phyloP scores from a whole-genome alignment of 2,888 invertebrate genomes.

The Patella pellucida region DNA sequence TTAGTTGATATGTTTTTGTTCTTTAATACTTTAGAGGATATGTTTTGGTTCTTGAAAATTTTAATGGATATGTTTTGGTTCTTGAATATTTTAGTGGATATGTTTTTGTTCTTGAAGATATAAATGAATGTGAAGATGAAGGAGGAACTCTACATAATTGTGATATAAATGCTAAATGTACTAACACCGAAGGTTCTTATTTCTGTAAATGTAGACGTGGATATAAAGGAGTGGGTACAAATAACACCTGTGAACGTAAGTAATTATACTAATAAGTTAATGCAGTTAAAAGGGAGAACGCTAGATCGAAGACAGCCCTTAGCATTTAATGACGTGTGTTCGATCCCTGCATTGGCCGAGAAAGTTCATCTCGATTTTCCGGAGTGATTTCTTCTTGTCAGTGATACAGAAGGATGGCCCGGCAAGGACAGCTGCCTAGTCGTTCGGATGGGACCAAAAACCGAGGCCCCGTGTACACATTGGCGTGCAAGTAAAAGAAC shows the following conservation, averaged over 20 bases:
- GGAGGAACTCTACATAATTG: slow-evolving; percentile 4
- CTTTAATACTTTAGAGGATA: neutral
- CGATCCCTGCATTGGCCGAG: too few relatives aligned
- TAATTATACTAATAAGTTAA: neutral
- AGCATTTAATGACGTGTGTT: too few relatives aligned
- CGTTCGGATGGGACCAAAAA: too few relatives aligned
- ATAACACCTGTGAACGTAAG: slow-evolving; percentile 46
- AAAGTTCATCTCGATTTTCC: too few relatives aligned
- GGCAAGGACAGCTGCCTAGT: too few relatives aligned
- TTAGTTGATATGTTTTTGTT: neutral
- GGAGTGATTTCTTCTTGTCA: too few relatives aligned
- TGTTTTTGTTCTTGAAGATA: neutral
- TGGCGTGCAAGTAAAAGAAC: too few relatives aligned
- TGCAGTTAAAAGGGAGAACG: too few relatives aligned
- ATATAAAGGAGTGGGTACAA: slow-evolving; percentile 45
- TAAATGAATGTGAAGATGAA: neutral
- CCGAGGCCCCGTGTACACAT: too few relatives aligned
- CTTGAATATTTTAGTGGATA: neutral
- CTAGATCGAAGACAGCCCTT: too few relatives aligned
- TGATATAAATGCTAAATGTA: slow-evolving; percentile 86
- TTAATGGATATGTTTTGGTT: neutral
- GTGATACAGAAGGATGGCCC: too few relatives aligned
- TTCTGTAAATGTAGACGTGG: slow-evolving; percentile 85
- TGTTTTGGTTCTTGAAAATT: neutral
- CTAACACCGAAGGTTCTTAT: slow-evolving; percentile 89